These are phyloP conservation scores for Stichopus chloronotus DNA, from an alignment of 35 echinoderm and acorn worm genomes.

Conservation along the genomic window DNA sequence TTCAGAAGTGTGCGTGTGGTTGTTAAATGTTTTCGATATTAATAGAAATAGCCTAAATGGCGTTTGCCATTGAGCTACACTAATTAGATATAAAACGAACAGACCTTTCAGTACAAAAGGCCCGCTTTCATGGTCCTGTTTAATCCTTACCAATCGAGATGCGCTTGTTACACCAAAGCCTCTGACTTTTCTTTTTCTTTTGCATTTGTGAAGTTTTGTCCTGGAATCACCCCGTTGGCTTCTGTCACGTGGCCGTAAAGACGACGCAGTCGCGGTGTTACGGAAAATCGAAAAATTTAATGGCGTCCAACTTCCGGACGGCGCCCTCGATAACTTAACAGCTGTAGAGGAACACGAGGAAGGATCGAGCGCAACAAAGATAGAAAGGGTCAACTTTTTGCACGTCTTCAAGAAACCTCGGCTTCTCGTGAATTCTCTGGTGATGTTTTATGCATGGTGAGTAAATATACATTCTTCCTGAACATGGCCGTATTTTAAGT, in stretches of 20 bases:
- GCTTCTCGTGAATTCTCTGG: constrained; percentile 56
- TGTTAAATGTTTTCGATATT: too few relatives aligned
- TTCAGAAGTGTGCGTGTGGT: too few relatives aligned
- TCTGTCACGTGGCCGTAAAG: constrained; percentile 46
- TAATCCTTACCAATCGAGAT: too few relatives aligned
- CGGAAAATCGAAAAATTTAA: constrained; percentile 79
- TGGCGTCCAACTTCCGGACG: constrained; percentile 43
- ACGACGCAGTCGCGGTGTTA: constrained; percentile 60
- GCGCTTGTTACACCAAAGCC: too few relatives aligned
- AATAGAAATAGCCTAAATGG: too few relatives aligned
- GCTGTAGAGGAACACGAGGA: not conserved
- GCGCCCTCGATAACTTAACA: constrained; percentile 20
- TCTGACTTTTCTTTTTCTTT: not conserved
- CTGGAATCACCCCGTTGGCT: constrained; percentile 79
- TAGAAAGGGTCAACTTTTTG: constrained; percentile 44
- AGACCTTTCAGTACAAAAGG: too few relatives aligned
- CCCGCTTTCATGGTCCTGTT: too few relatives aligned
- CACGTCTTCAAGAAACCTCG: constrained; percentile 51
- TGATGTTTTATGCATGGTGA: constrained; percentile 82
- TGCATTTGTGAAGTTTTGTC: constrained; percentile 32
- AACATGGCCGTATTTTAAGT: not conserved
- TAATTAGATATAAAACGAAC: too few relatives aligned
- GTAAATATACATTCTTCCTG: not conserved
- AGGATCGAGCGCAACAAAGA: not conserved
- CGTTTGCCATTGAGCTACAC: too few relatives aligned